Conservation (phyloP, 2,113 vertebrate genomes). For the Hypocryptadius cinnamomeus region DNA sequence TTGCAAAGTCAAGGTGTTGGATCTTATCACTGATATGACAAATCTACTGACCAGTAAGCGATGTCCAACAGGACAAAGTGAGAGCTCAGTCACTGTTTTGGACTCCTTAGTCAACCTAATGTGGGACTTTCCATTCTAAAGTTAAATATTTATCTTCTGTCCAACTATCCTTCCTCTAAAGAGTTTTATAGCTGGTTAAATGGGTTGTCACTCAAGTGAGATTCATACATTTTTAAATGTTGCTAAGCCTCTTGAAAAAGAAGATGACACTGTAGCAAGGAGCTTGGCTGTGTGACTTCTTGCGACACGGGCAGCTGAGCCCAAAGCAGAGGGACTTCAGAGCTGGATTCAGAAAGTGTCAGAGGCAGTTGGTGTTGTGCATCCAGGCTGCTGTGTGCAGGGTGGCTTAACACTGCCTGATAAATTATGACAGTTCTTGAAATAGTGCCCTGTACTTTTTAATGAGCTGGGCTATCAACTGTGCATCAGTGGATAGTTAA, state of each 20-base stretch:
- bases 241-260: not conserved
- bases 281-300: not conserved
- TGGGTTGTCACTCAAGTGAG: not conserved
- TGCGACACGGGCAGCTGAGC: not conserved
- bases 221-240: not conserved
- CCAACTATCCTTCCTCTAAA: not conserved
- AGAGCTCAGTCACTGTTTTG: not conserved
- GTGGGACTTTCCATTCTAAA: not conserved
- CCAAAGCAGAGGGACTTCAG: not conserved
- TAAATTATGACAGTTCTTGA: not conserved
- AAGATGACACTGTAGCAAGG: not conserved
- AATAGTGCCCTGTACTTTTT: not conserved
- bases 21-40: not conserved
- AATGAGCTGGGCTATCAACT: slow-evolving; percentile 15
- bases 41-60: rapidly evolving
- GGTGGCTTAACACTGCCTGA: not conserved
- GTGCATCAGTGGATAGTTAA: slow-evolving; percentile 5
- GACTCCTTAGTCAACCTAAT: not conserved
- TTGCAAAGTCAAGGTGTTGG: not conserved
- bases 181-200: not conserved
- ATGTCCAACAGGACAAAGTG: not conserved
- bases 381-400: not conserved
- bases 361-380: not conserved
- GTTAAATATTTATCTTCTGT: not conserved
- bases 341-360: not conserved